Conservation (phyloP, 2,888 invertebrate genomes). For the Polymixis lichenea region DNA sequence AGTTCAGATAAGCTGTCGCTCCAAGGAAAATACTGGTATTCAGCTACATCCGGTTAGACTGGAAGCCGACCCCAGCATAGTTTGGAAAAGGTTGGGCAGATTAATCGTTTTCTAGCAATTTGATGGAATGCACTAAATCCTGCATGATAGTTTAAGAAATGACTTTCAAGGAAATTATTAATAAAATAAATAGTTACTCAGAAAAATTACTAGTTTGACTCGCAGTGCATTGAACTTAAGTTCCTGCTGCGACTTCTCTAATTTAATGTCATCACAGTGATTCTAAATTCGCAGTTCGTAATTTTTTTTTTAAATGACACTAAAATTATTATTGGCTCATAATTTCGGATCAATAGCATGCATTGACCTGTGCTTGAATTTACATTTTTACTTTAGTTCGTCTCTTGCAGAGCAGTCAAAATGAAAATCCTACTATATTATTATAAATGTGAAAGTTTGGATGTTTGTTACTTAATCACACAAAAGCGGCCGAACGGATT, state of each 20-base stretch:
- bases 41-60: too few species aligned
- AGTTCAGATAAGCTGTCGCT: too few species aligned
- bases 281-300: background rate
- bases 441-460: too few species aligned
- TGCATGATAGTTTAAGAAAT: background rate
- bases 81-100: too few species aligned
- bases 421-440: too few species aligned
- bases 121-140: background rate
- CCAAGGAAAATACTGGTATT: too few species aligned
- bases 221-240: constrained; percentile 1
- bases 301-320: constrained; percentile 1
- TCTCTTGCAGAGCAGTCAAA: background rate
- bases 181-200: background rate
- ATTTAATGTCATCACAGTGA: background rate
- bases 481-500: too few species aligned
- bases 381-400: background rate
- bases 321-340: background rate
- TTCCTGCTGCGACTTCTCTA: background rate
- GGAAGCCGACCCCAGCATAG: too few species aligned
- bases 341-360: background rate
- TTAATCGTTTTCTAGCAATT: background rate
- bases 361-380: constrained; percentile 19
- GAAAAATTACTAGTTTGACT: background rate
- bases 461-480: too few species aligned
- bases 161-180: background rate